Base-by-base conservation (phyloP, 2,113 vertebrate species). In the Eptesicus fuscus region DNA sequence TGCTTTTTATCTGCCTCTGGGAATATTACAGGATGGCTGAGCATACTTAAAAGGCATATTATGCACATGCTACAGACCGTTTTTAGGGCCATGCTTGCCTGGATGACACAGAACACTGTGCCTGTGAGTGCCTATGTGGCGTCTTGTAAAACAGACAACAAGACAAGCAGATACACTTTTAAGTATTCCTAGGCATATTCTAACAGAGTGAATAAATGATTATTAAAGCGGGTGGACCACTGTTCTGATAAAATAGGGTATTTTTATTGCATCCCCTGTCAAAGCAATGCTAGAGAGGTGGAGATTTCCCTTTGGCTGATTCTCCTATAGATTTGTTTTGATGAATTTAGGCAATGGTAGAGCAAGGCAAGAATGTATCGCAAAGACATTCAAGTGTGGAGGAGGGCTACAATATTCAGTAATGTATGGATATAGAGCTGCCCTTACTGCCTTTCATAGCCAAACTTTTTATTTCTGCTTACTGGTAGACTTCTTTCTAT, bases 201-300 rank as follows among this genome's bases (percentile, higher is more conserved):
- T 86, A 87, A 71, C 3, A 65, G 22, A 96, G 28, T 83, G 22
- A 95, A 47, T 90, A 59, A 59, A 85, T 86, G 20, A 82, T 90
- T 82, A 77, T 47, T 86, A 11, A 86, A 90, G 90, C 47, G 20
- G 32, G 65, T 23, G 9, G 53, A 83, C 65, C 5, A n/a, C 10
- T 86, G 8, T 82, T 82, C 40, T 53, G 35, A 51, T 53, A 94
- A 95, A 93, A 71, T 47, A 37, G 10, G 1, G 1, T 49, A 20
- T 74, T 93, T 79, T 95, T 32, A 56, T 61, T 73, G 14, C 2
- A 69, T 80, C 73, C 78, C n/a, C 56, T 61, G 0, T 13, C 35
- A 6, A 93, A 85, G 16, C 9, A 84, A 84, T 35, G 4, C 3
- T 30, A 8, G 0, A 32, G 17, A 73, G 51, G 35, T 22, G 16